Percentiles rank a stretch among this genome's conserved stretches.
Conservation (phyloP, 2,797 vertebrate species). For the Microhierax caerulescens region DNA sequence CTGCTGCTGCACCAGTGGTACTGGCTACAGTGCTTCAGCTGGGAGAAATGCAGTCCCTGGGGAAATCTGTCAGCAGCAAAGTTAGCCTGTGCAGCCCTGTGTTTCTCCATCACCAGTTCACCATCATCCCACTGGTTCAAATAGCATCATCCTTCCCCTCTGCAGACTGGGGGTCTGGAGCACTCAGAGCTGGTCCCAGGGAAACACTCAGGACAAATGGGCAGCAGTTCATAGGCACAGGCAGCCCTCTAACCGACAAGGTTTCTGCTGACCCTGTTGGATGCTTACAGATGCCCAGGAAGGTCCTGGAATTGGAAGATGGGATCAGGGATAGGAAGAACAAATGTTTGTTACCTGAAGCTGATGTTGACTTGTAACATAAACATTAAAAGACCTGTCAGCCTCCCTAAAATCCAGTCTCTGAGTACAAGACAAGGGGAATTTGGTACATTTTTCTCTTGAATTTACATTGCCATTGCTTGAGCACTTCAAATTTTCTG, state of each 20-base stretch:
- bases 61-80: neutral
- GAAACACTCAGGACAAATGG: neutral
- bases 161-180: neutral
- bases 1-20: fast-evolving
- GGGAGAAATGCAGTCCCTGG: neutral
- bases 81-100: neutral
- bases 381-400: neutral
- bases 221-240: neutral
- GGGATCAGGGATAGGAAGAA: neutral
- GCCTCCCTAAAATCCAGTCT: neutral
- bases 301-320: neutral
- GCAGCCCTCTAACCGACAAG: neutral
- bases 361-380: neutral
- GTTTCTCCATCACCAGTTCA: neutral
- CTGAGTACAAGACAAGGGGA: neutral
- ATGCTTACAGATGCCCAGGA: neutral
- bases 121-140: neutral
- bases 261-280: neutral
- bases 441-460: neutral
- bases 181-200: neutral
- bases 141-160: neutral
- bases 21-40: neutral
- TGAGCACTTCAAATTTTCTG: neutral
- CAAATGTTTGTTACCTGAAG: neutral
- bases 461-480: neutral